These are phyloP conservation scores for Danio kyathit DNA, from an alignment of 2,797 vertebrate species.

Conservation along the genomic window DNA sequence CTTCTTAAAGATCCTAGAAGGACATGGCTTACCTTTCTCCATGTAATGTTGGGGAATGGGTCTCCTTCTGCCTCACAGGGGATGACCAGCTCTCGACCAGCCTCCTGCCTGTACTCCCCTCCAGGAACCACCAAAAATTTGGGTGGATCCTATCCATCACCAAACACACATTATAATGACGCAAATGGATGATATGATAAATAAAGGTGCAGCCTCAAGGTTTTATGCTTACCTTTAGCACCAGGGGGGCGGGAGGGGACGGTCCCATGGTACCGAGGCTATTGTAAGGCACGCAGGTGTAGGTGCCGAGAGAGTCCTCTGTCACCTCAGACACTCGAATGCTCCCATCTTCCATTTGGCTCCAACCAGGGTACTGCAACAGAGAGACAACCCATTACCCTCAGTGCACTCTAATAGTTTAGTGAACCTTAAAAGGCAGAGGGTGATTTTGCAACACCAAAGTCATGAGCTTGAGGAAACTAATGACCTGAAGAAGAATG, in stretches of 20 bases:
- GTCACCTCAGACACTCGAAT: conserved; percentile 98
- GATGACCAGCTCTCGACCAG: conserved; percentile 96
- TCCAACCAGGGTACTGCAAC: conserved; percentile 92
- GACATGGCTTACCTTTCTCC: conserved; percentile 89
- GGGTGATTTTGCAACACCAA: not conserved
- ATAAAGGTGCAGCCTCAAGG: not conserved
- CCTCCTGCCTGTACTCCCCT: conserved; percentile 99
- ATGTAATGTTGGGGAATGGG: conserved; percentile 96
- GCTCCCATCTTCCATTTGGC: conserved; percentile 94
- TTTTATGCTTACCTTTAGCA: conserved; percentile 90
- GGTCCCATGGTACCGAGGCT: conserved; percentile 98
- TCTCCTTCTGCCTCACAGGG: conserved; percentile 98
- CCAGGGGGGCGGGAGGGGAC: conserved; percentile 94
- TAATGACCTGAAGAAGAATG: too few relatives aligned
- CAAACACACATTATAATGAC: conserved; percentile 34
- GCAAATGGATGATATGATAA: not conserved
- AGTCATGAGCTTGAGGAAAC: too few relatives aligned
- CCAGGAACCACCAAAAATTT: conserved; percentile 99
- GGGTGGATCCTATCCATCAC: conserved; percentile 88
- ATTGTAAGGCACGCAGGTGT: conserved; percentile 99
- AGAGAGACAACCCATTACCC: not conserved
- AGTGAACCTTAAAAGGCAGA: not conserved
- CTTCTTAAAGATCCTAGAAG: not conserved
- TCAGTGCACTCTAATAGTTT: not conserved
- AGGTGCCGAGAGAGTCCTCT: conserved; percentile 98